Conservation (phyloP, 2,113 vertebrate species). For the Pachyramphus minor region DNA sequence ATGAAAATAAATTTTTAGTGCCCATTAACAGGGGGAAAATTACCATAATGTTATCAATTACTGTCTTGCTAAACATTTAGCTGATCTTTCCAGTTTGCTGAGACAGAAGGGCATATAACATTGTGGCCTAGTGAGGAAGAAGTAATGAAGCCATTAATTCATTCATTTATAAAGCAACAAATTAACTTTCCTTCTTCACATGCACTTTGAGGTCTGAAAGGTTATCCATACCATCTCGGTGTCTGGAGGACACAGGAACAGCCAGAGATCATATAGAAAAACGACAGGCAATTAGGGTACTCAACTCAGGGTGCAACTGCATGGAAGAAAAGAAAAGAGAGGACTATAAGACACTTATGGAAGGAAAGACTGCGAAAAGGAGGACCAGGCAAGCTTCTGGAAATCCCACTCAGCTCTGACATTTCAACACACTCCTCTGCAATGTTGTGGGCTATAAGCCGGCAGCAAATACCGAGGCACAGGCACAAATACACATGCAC, state of each 20-base stretch:
- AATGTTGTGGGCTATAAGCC: neutral
- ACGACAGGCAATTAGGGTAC: neutral
- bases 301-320: neutral
- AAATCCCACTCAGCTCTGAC: neutral
- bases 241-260: neutral
- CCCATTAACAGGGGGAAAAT: neutral
- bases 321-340: neutral
- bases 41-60: conserved; percentile 24
- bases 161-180: conserved; percentile 31
- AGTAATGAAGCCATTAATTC: conserved; percentile 20
- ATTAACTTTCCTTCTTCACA: neutral
- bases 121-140: neutral
- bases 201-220: neutral
- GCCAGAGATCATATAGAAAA: neutral
- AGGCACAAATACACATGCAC: accelerated
- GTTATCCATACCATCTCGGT: neutral
- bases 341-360: neutral
- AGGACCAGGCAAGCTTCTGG: neutral
- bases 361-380: neutral
- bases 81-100: conserved; percentile 20
- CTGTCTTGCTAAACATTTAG: conserved; percentile 41
- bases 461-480: neutral
- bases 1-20: conserved; percentile 36
- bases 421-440: neutral
- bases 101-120: conserved; percentile 21